Conservation (phyloP, 2,888 invertebrate species). For the Phania funesta region DNA sequence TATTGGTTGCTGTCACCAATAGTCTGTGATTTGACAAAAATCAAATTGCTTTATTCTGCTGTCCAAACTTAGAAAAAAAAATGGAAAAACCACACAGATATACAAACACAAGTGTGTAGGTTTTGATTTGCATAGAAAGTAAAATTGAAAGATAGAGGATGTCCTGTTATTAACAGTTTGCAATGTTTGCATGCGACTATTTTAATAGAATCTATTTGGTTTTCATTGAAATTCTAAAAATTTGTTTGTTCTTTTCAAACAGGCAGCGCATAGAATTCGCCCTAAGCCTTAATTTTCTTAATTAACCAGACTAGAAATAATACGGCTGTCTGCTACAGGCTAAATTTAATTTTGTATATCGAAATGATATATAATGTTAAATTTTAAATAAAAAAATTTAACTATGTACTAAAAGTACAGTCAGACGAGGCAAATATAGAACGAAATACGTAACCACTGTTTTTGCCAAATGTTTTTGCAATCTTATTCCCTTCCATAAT, state of each 20-base stretch:
- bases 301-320: slow-evolving; percentile 1
- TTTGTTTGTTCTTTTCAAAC: not conserved
- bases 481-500: no score
- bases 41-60: slow-evolving; percentile 59
- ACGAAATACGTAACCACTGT: no score
- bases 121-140: slow-evolving; percentile 56
- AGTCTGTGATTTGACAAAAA: slow-evolving; percentile 66
- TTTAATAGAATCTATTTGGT: slow-evolving; percentile 16
- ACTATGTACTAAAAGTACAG: no score
- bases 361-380: no score
- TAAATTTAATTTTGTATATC: not conserved
- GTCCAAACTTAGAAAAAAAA: not conserved
- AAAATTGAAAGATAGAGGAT: slow-evolving; percentile 19
- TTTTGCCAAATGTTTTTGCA: no score
- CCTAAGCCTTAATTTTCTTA: not conserved
- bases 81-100: not conserved
- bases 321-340: not conserved
- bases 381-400: no score
- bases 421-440: no score
- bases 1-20: slow-evolving; percentile 64
- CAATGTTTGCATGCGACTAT: not conserved
- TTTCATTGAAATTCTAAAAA: not conserved
- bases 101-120: slow-evolving; percentile 12
- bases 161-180: slow-evolving; percentile 55
- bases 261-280: not conserved